phyloP scores from a whole-genome alignment of 2,888 invertebrate genomes.

The Arge pagana region DNA sequence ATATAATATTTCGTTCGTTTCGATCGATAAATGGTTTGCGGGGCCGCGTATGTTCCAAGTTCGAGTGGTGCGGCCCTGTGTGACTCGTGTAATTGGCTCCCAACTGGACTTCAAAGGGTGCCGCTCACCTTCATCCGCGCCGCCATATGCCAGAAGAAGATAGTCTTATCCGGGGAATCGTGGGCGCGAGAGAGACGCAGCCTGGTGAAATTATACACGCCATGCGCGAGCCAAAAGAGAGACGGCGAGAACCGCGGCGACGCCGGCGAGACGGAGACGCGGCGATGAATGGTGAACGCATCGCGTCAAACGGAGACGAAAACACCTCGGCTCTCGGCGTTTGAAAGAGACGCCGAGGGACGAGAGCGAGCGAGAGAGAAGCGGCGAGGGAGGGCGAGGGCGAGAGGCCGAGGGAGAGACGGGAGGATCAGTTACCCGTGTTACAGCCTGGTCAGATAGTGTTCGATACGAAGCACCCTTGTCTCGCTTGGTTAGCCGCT shows the following conservation, averaged over 20 bases:
- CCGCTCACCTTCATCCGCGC: constrained; percentile 58
- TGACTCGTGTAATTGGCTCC: constrained; percentile 60
- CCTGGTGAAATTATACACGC: constrained; percentile 53
- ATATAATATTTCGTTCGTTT: not conserved
- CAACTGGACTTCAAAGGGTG: constrained; percentile 59
- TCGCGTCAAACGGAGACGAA: constrained; percentile 25
- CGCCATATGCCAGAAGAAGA: constrained; percentile 50
- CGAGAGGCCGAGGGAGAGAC: constrained; percentile 28
- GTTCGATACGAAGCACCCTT: constrained; percentile 50
- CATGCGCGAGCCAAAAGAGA: constrained; percentile 40
- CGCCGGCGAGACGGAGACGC: constrained; percentile 24
- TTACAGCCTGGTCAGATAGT: constrained; percentile 49
- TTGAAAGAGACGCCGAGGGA: constrained; percentile 23
- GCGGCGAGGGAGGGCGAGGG: constrained; percentile 24
- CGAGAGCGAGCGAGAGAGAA: constrained; percentile 26
- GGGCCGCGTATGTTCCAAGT: constrained; percentile 47
- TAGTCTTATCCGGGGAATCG: constrained; percentile 17
- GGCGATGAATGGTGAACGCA: constrained; percentile 26
- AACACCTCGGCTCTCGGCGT: constrained; percentile 25
- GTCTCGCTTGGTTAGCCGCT: constrained; percentile 43
- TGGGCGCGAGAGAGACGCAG: constrained; percentile 31
- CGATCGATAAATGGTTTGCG: constrained; percentile 48
- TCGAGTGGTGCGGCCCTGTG: constrained; percentile 53
- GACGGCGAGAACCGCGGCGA: constrained; percentile 27
- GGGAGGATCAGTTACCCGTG: constrained; percentile 52